Evolutionary conservation across 2,797 vertebrate genomes (phyloP), one percentile per base, ranked within the genome.

Genomic region (Xenopus petersii): DNA sequence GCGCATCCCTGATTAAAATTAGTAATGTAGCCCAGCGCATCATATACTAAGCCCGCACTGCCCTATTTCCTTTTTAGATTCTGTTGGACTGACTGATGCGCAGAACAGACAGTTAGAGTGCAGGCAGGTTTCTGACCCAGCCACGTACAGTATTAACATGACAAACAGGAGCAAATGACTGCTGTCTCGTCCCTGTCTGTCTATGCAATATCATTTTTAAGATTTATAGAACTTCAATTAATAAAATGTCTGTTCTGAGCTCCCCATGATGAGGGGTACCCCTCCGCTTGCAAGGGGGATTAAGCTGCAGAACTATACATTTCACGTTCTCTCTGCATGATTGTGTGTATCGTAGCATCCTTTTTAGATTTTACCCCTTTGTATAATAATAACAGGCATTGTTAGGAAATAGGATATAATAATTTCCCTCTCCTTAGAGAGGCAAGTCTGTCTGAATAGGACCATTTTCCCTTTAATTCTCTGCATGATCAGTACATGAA

Each of bases 61-160:
- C 66, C 75, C 64, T 69, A 73, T 56, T 73, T 69, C 59, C 65
- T 69, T 62, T 24, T n/a, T 48, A 64, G 65, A 64, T 78, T 26
- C 21, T 33, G 6, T 42, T n/a, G 58, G 76, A 64, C 24, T 68
- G 54, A 70, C 58, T 61, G 61, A 73, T 64, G 64, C 42, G 17
- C 59, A 51, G 70, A 15, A 67, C 36, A 68, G 70, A 69, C 68
- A 65, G 26, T 26, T 26, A 26, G 66, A 69, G 33, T 69, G 48
- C 71, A 68, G 75, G 73, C 71, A 64, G 75, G 69, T 66, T 78
- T 58, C 64, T 64, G 56, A 67, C 49, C 71, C 16, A 47, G 61
- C 54, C 71, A 15, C 67, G 30, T 21, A 21, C 21, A 21, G 21
- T 73, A 78, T 78, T 78, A 73, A 16, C 70, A 8, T 65, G 61